phyloP scores from a whole-genome alignment of 2,797 vertebrate species.

The Anas bernieri region DNA sequence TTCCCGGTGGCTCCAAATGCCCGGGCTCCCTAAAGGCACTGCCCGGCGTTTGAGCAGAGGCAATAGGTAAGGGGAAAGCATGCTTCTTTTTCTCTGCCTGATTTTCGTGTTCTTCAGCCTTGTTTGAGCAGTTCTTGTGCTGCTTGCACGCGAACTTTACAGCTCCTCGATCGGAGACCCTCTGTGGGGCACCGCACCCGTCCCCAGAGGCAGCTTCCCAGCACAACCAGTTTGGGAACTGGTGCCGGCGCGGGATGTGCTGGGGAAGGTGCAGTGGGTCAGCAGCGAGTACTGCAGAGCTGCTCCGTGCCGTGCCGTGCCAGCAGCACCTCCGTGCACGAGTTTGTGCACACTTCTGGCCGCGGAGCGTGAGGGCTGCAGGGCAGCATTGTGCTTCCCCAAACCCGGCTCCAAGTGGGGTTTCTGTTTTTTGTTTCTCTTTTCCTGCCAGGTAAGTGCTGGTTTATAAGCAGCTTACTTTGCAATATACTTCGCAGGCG shows the following conservation, averaged over 20 bases:
- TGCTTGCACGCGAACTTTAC: conserved; percentile 33
- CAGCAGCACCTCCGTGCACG: no score
- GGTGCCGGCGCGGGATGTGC: no score
- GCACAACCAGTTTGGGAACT: neutral
- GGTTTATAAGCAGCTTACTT: conserved; percentile 23
- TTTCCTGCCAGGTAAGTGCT: neutral
- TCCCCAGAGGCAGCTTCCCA: neutral
- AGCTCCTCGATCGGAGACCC: conserved; percentile 6
- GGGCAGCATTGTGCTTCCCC: neutral
- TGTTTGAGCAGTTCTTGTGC: conserved; percentile 5
- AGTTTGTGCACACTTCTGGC: conserved; percentile 29
- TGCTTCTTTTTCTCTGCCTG: conserved; percentile 13
- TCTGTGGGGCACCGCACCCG: neutral
- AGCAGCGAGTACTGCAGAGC: neutral
- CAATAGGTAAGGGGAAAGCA: conserved; percentile 78
- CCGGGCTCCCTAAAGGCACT: conserved; percentile 64
- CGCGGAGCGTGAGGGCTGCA: neutral
- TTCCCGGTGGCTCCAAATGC: conserved; percentile 70
- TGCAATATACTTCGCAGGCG: neutral
- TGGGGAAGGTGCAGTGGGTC: neutral
- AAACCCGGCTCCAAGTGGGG: neutral
- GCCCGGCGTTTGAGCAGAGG: conserved; percentile 71
- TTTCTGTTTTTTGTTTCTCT: neutral
- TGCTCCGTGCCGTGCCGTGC: neutral
- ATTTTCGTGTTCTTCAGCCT: neutral